phyloP scores from a whole-genome alignment of 2,888 invertebrate species.

The Neocrepidodera transversa region DNA sequence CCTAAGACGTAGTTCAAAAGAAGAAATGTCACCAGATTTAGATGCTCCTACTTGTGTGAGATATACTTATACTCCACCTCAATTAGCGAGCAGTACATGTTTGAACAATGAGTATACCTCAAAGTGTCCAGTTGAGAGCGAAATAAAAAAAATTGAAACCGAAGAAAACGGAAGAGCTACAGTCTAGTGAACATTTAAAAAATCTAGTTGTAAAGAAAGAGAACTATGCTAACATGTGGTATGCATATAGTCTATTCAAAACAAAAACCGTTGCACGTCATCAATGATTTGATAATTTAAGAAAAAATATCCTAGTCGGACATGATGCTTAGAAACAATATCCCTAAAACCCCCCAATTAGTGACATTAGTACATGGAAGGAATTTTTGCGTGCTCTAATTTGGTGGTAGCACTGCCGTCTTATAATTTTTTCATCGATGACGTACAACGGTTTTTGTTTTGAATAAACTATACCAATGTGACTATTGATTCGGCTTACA shows the following conservation, averaged over 20 bases:
- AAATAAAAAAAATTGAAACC: slow-evolving; percentile 28
- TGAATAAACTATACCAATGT: slow-evolving; percentile 40
- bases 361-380: too few relatives aligned
- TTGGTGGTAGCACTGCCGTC: too few relatives aligned
- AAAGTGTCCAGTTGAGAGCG: slow-evolving; percentile 28
- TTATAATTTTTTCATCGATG: too few relatives aligned
- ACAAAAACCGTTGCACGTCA: too few relatives aligned
- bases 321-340: too few relatives aligned
- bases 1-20: slow-evolving; percentile 5
- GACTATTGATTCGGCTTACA: slow-evolving; percentile 35
- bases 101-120: slow-evolving; percentile 15
- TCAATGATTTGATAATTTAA: too few relatives aligned
- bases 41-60: slow-evolving; percentile 34
- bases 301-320: too few relatives aligned
- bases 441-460: too few relatives aligned
- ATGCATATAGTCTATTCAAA: too few relatives aligned
- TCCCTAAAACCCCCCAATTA: too few relatives aligned
- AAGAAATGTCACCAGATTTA: slow-evolving; percentile 6
- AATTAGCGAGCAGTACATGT: neutral
- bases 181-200: slow-evolving; percentile 27
- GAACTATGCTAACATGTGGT: slow-evolving; percentile 35
- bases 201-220: slow-evolving; percentile 38
- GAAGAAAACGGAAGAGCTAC: slow-evolving; percentile 14
- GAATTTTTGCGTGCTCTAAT: too few relatives aligned
- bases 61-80: slow-evolving; percentile 15